A percentile compares a stretch with the other conserved stretches of the same genome.
phyloP scores from a whole-genome alignment of 2,113 vertebrate genomes.

The Neogale vison region DNA sequence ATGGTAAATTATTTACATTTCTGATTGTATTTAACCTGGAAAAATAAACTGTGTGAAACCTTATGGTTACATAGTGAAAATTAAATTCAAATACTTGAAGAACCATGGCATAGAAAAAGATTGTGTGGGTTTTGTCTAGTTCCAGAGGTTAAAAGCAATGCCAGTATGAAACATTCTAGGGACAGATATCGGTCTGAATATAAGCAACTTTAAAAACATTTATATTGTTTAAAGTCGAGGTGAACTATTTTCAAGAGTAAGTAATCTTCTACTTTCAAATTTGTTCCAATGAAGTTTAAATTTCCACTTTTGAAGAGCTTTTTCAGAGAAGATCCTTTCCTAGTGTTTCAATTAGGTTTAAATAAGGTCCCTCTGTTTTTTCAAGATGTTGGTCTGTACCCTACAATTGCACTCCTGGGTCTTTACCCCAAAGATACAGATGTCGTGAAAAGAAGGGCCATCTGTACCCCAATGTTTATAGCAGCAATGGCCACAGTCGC shows the following conservation, averaged over 20 bases:
- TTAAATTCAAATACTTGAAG: conserved; percentile 29
- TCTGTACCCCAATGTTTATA: too few species aligned
- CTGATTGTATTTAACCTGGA: not conserved
- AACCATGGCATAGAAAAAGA: not conserved
- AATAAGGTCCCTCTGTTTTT: not conserved
- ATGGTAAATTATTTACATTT: not conserved
- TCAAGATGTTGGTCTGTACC: not conserved
- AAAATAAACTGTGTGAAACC: not conserved
- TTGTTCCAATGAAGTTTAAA: not conserved
- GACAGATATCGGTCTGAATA: not conserved
- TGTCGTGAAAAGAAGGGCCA: too few species aligned
- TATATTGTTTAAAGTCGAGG: conserved; percentile 20
- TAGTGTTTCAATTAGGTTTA: not conserved
- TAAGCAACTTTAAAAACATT: not conserved
- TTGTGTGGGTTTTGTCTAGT: not conserved
- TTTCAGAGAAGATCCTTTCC: not conserved
- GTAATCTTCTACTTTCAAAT: not conserved
- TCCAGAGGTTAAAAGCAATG: not conserved
- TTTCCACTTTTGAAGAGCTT: not conserved
- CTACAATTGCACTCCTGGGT: too few species aligned
- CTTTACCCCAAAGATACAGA: too few species aligned
- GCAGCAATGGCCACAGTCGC: too few species aligned
- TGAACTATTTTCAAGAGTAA: not conserved
- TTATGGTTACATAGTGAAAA: not conserved
- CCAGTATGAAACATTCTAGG: not conserved